These are phyloP conservation scores for Grus americana DNA, from an alignment of 2,113 vertebrate species.

Conservation along the genomic window DNA sequence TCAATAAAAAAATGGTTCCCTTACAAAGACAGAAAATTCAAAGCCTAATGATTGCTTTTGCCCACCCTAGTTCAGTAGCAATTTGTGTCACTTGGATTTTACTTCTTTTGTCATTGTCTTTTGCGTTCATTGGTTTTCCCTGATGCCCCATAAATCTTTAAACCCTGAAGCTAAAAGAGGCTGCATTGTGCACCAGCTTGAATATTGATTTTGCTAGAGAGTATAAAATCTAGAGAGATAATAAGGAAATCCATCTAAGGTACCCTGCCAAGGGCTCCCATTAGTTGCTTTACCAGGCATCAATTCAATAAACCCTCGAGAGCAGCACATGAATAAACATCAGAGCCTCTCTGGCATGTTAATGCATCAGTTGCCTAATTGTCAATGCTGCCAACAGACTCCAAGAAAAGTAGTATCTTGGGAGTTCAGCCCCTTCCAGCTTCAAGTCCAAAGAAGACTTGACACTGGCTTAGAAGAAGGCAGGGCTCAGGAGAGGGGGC, in stretches of 20 bases:
- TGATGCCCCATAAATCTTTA: constrained; percentile 20
- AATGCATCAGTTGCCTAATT: constrained; percentile 28
- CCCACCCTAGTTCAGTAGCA: not conserved
- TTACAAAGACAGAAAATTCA: not conserved
- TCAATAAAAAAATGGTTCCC: not conserved
- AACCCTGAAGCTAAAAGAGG: constrained; percentile 20
- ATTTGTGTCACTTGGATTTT: not conserved
- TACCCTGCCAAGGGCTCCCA: constrained; percentile 36
- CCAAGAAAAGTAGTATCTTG: not conserved
- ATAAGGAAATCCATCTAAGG: constrained; percentile 43
- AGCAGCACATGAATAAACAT: constrained; percentile 41
- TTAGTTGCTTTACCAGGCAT: constrained; percentile 26
- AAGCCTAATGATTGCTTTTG: not conserved
- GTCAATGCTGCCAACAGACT: constrained; percentile 24
- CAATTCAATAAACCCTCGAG: constrained; percentile 38
- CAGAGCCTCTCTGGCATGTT: constrained; percentile 14
- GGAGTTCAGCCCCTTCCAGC: not conserved
- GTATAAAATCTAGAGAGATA: constrained; percentile 44
- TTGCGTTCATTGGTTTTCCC: constrained; percentile 13
- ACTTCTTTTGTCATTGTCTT: constrained; percentile 18
- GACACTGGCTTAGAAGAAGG: not conserved
- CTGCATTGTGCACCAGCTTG: not conserved
- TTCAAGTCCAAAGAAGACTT: not conserved
- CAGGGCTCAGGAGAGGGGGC: not conserved
- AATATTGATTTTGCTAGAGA: constrained; percentile 47